Evolutionary conservation across 53 echinoderm and acorn worm genomes (phyloP).

Genomic region (Patiria pectinifera): DNA sequence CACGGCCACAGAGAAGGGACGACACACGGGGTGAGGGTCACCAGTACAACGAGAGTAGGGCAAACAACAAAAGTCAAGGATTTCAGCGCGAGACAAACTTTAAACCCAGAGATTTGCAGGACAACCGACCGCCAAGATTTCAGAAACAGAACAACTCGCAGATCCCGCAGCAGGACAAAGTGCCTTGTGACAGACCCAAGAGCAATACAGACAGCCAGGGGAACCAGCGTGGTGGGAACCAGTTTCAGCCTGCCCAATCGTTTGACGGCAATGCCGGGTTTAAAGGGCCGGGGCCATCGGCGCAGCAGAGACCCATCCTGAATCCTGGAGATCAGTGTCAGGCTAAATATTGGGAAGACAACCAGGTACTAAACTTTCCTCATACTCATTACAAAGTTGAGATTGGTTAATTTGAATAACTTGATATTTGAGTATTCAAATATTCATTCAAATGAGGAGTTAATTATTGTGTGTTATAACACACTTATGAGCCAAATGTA

Average conservation of each 20-base stretch:
- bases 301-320: constrained; percentile 43
- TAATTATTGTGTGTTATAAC: no score
- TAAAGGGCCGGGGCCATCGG: not conserved
- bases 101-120: constrained; percentile 44
- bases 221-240: not conserved
- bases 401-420: no score
- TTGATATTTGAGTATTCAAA: no score
- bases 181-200: not conserved
- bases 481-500: no score
- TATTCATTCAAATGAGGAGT: no score
- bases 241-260: constrained; percentile 3
- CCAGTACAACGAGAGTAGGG: constrained; percentile 10
- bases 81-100: constrained; percentile 2
- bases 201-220: not conserved
- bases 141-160: constrained; percentile 53
- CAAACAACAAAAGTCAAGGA: not conserved
- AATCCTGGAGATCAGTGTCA: constrained; percentile 88
- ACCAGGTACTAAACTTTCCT: constrained; percentile 56
- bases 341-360: constrained; percentile 98
- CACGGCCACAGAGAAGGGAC: constrained; percentile 17
- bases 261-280: not conserved
- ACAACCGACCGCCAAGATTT: constrained; percentile 71
- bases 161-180: not conserved
- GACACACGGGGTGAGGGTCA: constrained; percentile 9
- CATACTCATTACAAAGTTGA: no score